A percentile compares a stretch with the other conserved stretches of the same genome.
Conservation (phyloP, 2,113 vertebrate genomes). For the Pluvialis apricaria region DNA sequence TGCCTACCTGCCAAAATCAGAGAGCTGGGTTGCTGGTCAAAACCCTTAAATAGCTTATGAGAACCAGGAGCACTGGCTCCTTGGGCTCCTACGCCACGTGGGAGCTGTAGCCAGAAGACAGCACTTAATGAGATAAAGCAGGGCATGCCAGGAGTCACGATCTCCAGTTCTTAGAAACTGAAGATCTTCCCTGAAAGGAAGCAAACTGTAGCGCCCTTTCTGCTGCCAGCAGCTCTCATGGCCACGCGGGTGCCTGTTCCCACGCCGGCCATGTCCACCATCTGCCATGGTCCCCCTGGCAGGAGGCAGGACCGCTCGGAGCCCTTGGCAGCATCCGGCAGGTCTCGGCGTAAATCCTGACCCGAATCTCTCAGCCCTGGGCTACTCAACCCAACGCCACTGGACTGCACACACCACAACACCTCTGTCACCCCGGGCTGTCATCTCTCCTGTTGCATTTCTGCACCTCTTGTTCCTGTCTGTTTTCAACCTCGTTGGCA, state of each 20-base stretch:
- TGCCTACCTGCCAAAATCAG: not conserved
- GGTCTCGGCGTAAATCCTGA: not conserved
- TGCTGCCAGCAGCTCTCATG: not conserved
- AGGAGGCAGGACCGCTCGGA: not conserved
- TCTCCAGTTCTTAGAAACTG: not conserved
- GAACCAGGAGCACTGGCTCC: not conserved
- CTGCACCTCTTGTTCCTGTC: not conserved
- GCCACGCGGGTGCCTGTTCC: not conserved
- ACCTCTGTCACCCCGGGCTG: not conserved
- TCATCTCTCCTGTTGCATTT: not conserved
- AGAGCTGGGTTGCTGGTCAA: not conserved
- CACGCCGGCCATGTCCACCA: accelerated
- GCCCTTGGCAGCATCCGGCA: not conserved
- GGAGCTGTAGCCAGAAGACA: not conserved
- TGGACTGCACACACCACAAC: accelerated
- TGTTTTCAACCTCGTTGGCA: not conserved
- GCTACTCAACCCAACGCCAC: not conserved
- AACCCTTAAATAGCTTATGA: not conserved
- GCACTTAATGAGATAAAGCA: not conserved
- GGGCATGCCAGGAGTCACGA: not conserved
- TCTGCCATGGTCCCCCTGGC: not conserved
- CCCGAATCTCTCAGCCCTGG: not conserved
- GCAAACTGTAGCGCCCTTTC: not conserved
- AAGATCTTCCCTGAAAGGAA: not conserved
- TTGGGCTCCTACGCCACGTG: not conserved